Conservation (phyloP, 2,797 vertebrate genomes). For the Sciurus carolinensis region DNA sequence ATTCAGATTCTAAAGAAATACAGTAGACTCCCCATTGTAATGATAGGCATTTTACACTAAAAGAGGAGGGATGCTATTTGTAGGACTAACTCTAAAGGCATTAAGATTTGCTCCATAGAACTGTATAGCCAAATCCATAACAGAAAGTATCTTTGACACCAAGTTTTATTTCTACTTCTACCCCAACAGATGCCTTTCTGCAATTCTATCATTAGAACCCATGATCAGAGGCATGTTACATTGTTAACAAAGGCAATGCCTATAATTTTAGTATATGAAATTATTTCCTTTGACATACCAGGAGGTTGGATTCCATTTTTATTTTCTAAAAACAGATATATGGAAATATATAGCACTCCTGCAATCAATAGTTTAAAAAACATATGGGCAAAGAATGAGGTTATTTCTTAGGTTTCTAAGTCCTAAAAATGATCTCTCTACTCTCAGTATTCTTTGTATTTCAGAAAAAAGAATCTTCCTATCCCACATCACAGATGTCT, state of each 20-base stretch:
- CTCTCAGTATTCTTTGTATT: conserved; percentile 61
- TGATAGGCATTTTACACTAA: conserved; percentile 20
- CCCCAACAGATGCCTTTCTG: neutral
- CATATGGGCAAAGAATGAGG: neutral
- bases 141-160: conserved; percentile 34
- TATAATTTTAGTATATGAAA: conserved; percentile 36
- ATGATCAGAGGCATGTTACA: conserved; percentile 20
- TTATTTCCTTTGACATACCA: conserved; percentile 43
- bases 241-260: neutral
- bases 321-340: conserved; percentile 61
- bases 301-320: conserved; percentile 24
- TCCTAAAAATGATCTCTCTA: conserved; percentile 60
- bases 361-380: conserved; percentile 48
- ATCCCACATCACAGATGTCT: conserved; percentile 78
- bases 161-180: conserved; percentile 1
- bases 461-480: conserved; percentile 56
- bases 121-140: conserved; percentile 7
- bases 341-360: neutral
- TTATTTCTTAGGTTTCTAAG: conserved; percentile 65
- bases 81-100: neutral
- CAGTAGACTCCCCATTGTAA: neutral
- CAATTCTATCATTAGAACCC: conserved; percentile 2
- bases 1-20: conserved; percentile 66
- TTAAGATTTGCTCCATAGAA: conserved; percentile 38
- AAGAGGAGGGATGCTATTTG: conserved; percentile 30